Evolutionary conservation across 2,888 invertebrate genomes (phyloP).

Genomic region (Plebejus anna): DNA sequence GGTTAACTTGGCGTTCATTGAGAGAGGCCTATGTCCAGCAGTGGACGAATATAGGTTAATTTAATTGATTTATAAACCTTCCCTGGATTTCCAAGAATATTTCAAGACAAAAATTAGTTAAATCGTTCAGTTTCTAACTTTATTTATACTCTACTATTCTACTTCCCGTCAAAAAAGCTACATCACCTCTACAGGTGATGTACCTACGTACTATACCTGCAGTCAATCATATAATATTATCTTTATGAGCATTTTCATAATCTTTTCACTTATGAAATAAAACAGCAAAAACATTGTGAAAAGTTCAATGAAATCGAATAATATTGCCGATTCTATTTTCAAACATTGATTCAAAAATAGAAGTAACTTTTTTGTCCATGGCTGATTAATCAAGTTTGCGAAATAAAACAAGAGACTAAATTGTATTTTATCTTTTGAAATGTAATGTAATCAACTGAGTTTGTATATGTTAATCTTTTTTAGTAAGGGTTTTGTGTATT

Average conservation of each 20-base stretch:
- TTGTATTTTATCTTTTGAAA: constrained; percentile 28
- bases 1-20: too few relatives aligned
- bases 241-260: neutral
- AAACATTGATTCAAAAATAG: neutral
- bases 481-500: neutral
- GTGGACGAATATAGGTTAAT: too few relatives aligned
- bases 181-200: too few relatives aligned
- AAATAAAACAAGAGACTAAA: constrained; percentile 22
- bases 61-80: too few relatives aligned
- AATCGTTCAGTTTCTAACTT: too few relatives aligned
- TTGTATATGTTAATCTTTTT: constrained; percentile 15
- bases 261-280: neutral
- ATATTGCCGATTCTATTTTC: constrained; percentile 4
- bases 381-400: constrained; percentile 6
- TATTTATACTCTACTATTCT: too few relatives aligned
- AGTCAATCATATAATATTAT: too few relatives aligned
- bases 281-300: neutral
- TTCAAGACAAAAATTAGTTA: too few relatives aligned
- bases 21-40: too few relatives aligned
- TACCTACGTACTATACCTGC: too few relatives aligned
- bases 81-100: too few relatives aligned
- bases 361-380: constrained; percentile 7
- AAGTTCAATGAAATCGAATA: neutral
- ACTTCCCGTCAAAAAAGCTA: too few relatives aligned
- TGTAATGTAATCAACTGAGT: constrained; percentile 18